These are phyloP conservation scores for Cyphomyrmex costatus DNA, from an alignment of 1,140 invertebrate genomes.

Conservation along the genomic window DNA sequence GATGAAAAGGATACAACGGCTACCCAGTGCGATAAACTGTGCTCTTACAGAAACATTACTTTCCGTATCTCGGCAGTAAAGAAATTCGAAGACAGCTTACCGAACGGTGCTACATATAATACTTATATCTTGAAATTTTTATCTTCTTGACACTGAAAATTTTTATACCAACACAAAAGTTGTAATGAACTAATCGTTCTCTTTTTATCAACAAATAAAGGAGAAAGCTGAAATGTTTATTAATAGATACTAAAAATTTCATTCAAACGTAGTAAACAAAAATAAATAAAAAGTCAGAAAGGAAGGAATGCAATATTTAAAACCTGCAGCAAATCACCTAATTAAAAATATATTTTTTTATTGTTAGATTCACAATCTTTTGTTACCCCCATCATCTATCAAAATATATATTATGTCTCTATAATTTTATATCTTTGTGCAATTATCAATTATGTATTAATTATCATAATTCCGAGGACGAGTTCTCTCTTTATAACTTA, in stretches of 20 bases:
- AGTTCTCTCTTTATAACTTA: neutral
- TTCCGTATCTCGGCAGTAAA: neutral
- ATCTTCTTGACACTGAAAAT: neutral
- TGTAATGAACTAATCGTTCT: neutral
- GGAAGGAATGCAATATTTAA: neutral
- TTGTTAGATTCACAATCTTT: neutral
- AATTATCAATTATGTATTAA: neutral
- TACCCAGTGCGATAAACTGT: slow-evolving; percentile 10
- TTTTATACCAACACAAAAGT: slow-evolving; percentile 7
- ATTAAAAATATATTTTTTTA: neutral
- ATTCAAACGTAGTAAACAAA: neutral
- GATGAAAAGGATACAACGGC: slow-evolving; percentile 6
- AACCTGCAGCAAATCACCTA: neutral
- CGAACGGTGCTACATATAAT: slow-evolving; percentile 7
- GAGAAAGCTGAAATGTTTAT: neutral
- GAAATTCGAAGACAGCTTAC: neutral
- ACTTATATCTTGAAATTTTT: neutral
- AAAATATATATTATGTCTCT: neutral
- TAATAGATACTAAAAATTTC: neutral
- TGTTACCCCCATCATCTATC: neutral
- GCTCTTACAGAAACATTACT: neutral
- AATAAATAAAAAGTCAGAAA: neutral
- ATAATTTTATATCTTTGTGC: neutral
- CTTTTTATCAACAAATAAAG: neutral
- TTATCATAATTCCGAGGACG: neutral